phyloP scores from a whole-genome alignment of 2,888 invertebrate genomes.

The Macrophya alboannulata region DNA sequence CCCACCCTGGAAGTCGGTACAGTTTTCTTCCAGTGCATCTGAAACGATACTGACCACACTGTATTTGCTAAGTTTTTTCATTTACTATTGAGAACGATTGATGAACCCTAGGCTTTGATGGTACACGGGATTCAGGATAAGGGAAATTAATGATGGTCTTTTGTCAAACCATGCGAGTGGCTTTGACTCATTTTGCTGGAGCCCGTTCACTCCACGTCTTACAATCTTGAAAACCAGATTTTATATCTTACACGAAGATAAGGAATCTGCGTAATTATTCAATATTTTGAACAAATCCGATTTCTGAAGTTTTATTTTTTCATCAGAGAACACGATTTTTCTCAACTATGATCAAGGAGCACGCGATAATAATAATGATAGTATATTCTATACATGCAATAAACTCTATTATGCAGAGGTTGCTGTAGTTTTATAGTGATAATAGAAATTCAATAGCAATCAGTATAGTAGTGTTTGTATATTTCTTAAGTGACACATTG shows the following conservation, averaged over 20 bases:
- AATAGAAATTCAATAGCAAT: conserved; percentile 13
- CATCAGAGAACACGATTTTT: neutral
- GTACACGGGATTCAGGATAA: neutral
- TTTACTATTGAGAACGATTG: neutral
- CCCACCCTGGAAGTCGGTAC: conserved; percentile 92
- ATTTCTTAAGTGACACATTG: neutral
- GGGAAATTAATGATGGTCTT: no score
- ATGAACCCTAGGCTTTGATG: neutral
- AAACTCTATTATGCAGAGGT: neutral
- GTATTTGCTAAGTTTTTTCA: conserved; percentile 12
- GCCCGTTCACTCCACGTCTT: neutral
- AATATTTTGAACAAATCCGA: neutral
- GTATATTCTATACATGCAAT: neutral
- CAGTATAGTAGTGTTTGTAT: neutral
- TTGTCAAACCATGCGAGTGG: no score
- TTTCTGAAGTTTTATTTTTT: neutral
- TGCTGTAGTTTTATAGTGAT: neutral
- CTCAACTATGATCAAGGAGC: neutral
- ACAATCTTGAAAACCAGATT: neutral
- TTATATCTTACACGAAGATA: neutral
- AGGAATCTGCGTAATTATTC: neutral
- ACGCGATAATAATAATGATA: neutral
- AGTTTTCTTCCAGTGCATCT: conserved; percentile 89
- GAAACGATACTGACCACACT: conserved; percentile 68
- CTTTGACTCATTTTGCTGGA: neutral